These are phyloP conservation scores for Thunnus albacares DNA, from an alignment of 2,797 vertebrate genomes.

Conservation along the genomic window DNA sequence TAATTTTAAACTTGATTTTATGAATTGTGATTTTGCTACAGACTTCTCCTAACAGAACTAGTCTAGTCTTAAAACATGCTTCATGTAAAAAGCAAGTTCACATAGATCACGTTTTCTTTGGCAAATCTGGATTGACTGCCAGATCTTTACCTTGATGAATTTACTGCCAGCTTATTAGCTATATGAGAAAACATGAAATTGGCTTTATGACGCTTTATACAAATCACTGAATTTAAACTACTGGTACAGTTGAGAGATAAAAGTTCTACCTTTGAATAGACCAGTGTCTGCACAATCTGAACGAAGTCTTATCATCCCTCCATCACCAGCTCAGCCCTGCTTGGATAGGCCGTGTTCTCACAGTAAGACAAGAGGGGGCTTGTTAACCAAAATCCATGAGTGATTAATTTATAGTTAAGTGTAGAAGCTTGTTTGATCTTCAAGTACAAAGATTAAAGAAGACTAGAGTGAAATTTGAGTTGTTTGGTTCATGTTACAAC, in stretches of 20 bases:
- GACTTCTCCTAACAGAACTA: not conserved
- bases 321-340: conserved; percentile 44
- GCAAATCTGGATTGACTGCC: conserved; percentile 48
- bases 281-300: conserved; percentile 54
- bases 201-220: conserved; percentile 28
- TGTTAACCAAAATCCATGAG: conserved; percentile 39
- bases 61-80: conserved; percentile 24
- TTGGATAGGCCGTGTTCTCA: conserved; percentile 18
- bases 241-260: conserved; percentile 32
- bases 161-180: conserved; percentile 49
- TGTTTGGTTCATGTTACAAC: conserved; percentile 33
- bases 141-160: conserved; percentile 46
- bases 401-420: conserved; percentile 49
- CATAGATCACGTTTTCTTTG: conserved; percentile 38
- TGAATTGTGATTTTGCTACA: conserved; percentile 9
- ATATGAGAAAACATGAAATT: conserved; percentile 32
- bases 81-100: conserved; percentile 42
- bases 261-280: conserved; percentile 47
- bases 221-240: conserved; percentile 46
- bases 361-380: conserved; percentile 38
- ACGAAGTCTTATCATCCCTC: conserved; percentile 56
- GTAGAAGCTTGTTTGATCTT: conserved; percentile 42
- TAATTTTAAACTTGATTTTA: conserved; percentile 15
- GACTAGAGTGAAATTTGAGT: conserved; percentile 15
- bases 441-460: conserved; percentile 23